Base-by-base conservation (phyloP, 2,888 invertebrate genomes). In the Cyclophora albipunctata region DNA sequence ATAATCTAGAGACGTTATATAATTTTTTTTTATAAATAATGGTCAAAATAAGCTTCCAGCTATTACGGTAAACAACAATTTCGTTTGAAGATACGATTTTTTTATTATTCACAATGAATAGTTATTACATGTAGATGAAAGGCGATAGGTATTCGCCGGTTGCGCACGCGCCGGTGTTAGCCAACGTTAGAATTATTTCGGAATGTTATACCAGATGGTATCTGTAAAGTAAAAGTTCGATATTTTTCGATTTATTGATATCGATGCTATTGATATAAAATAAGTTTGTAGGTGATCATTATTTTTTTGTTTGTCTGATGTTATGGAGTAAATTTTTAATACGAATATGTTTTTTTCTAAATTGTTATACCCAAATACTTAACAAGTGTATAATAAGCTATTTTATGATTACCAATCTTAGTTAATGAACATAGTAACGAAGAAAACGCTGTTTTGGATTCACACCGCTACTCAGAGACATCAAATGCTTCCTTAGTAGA, bases 111-210 rank as follows among this genome's bases (percentile, higher is more conserved):
- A 62, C 73, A 75, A 77, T 77, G 73, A 76, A 75, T 76, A 75
- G 76, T 75, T 78, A 79, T 78, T 77, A 76, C 66, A 68, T 66
- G 66, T 64, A 75, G 77, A 79, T 77, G 78, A 75, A 74, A 77
- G 73, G 60, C 63, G 75, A 75, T 76, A 73, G 43, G 34, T 43
- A 43, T 62, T 65, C 57, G 72, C 57, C 62, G 63, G 65, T 62
- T 61, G 68, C 64, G 78, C 79, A 77, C 78, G 79, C 75, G 78
- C 74, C 69, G 63, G 5, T 37, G 5, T 33, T 34, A 43, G 52
- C 42, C 53, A 52, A 60, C 60, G 59, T 59, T 68, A 64, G 62
- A 74, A 75, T 77, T 77, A 76, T 72, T 71, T 66, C 51, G 73
- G 78, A 77, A 75, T 76, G 73, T 65, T 62, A 66, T 57, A 64